A percentile compares a stretch with the other conserved stretches of the same genome.
Evolutionary conservation across 2,888 invertebrate species (phyloP).

Genomic region (Epistrophe grossulariae): DNA sequence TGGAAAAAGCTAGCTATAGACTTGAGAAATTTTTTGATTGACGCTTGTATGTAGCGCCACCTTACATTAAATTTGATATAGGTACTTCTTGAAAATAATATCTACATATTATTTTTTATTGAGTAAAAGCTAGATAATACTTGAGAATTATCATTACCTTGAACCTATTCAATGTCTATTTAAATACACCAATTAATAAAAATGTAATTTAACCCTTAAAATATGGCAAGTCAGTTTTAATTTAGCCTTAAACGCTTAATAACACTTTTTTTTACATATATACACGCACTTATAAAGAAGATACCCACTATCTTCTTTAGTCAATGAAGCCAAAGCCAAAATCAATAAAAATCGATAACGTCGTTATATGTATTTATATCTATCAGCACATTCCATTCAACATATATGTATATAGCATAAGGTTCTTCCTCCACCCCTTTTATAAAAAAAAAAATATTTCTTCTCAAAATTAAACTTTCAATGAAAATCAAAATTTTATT

Average conservation of each 20-base stretch:
- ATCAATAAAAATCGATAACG: not conserved
- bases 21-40: too few species aligned
- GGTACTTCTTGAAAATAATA: too few species aligned
- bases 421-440: not conserved
- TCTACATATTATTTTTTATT: too few species aligned
- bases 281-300: not conserved
- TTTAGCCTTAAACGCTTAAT: not conserved
- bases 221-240: not conserved
- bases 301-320: conserved; percentile 4
- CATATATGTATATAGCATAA: not conserved
- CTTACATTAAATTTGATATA: too few species aligned
- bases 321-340: not conserved
- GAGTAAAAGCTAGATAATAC: too few species aligned
- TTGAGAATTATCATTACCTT: too few species aligned
- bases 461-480: not conserved
- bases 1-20: too few species aligned
- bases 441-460: not conserved
- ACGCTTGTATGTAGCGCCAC: too few species aligned
- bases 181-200: not conserved
- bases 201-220: not conserved
- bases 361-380: not conserved
- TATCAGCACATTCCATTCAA: conserved; percentile 12
- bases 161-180: too few species aligned
- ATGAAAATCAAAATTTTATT: not conserved
- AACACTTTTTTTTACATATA: not conserved